Evolutionary conservation across 2,797 vertebrate genomes (phyloP), one percentile per base, ranked within the genome.

Genomic region (Falco peregrinus): DNA sequence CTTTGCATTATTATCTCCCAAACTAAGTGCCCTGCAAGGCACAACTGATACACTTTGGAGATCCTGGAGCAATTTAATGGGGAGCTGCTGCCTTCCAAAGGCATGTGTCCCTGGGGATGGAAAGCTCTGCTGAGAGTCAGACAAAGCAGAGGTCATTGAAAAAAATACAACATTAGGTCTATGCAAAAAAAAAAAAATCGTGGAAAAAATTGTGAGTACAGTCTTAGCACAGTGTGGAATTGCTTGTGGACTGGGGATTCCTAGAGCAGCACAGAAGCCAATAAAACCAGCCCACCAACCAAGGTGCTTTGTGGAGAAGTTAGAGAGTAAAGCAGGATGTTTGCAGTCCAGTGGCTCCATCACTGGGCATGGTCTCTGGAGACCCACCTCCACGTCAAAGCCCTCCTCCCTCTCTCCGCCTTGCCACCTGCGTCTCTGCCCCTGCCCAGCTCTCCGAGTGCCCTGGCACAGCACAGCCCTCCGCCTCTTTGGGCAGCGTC

Each of bases 401-500:
- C 24, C 6, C 22, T 33, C 43, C 24, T 48, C 57, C 45, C 35
- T 24, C 39, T 51, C 70, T 53, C 63, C 59, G 39, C 51, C 45
- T 14, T 68, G 37, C 28, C 63, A 47, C 13, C 45, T 21, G 19
- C 50, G 6, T 47, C 45, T 56, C 74, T 63, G 48, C 29, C 18
- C 37, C 35, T 13, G 9, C 29, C 4, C n/a, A 64, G 64, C 45
- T 31, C 45, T 47, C 21, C 1, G 0, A 11, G 28, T 6, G 21
- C 25, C 41, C 63, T 50, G 35, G 87, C 56, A 76, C 29, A 25
- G 47, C 4, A 0, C 60, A 67, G 28, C 22, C 70, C 70, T 50
- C 51, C 1, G 1, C 28, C 59, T 50, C 64, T 33, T 17, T 1
- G 1, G 37, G 60, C n/a, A 60, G 25, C 4, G 0, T 13, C 57